Evolutionary conservation across 2,888 invertebrate genomes (phyloP).

Genomic region (Tipula confusa): DNA sequence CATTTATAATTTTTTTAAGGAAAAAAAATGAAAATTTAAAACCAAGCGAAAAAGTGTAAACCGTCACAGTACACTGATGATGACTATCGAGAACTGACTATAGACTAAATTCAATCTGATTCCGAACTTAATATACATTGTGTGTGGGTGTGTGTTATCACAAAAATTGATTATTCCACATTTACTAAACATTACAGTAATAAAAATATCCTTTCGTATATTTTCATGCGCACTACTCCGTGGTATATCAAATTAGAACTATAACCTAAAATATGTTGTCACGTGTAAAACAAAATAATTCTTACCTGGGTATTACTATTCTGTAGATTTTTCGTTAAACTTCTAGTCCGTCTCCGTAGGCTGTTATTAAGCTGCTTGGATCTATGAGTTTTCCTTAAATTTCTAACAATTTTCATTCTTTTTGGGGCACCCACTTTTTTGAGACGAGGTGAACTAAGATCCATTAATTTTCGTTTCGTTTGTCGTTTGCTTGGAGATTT

Average conservation of each 20-base stretch:
- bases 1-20: slow-evolving; percentile 38
- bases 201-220: neutral
- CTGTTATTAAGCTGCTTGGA: no score
- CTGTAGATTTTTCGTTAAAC: neutral
- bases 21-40: neutral
- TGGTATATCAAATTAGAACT: no score
- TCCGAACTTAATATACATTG: neutral
- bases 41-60: neutral
- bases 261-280: neutral
- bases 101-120: no score
- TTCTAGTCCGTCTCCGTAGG: neutral
- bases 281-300: neutral
- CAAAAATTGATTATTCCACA: neutral
- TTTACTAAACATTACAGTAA: no score
- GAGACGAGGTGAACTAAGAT: neutral
- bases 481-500: neutral
- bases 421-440: neutral
- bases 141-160: neutral
- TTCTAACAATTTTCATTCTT: neutral
- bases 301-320: neutral
- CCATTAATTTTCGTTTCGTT: neutral
- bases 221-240: neutral
- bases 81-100: no score
- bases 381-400: neutral
- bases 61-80: neutral